Base-by-base conservation (phyloP, 2,888 invertebrate genomes). In the Eledona agricola region DNA sequence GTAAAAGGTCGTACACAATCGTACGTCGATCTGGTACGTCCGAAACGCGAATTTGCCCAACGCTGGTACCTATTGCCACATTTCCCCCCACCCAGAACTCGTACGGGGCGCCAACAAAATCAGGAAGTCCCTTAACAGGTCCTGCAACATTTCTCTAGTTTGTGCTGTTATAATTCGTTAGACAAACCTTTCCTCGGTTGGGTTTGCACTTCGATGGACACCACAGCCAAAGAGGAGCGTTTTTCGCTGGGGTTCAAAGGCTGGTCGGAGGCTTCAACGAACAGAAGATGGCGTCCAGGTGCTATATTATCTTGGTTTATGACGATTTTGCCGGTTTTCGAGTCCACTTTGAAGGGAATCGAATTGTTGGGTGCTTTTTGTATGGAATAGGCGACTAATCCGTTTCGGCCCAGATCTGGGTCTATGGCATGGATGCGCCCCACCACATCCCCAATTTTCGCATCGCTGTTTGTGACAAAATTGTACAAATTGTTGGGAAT, bases 1-100 rank as follows among this genome's bases (percentile, higher is more conserved):
- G 93, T 37, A 93, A 74, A 2, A 93, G 78, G 74, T 93, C 92
- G 69, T 90, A 93, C 58, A 89, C 82, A 1, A 85, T 62, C 34
- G 83, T 84, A 55, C 82, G 83, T 35, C 81, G 83, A 43, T 87
- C 85, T 63, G 86, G 82, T 2, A 84, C 84, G 43, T 90, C 84
- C 15, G 86, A 88, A 1, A 90, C 84, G 55, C 89, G 81, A 35
- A 93, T 87, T 77, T 93, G 93, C 0, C 93, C 93, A 25, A 93
- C 87, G 61, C 90, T 92, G 0, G 91, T 90, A 4, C 93, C 93
- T 55, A 93, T 81, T 0, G 87, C 87, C 2, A 90, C 91, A 66
- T 88, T 90, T n/a, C 86, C 86, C 0, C 92, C 92, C 16, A 93
- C 91, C 92, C 93, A 93, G 72, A 93, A 93, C 68, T 92, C 91